Conservation (phyloP, 2,888 invertebrate species). For the Sipha maydis region DNA sequence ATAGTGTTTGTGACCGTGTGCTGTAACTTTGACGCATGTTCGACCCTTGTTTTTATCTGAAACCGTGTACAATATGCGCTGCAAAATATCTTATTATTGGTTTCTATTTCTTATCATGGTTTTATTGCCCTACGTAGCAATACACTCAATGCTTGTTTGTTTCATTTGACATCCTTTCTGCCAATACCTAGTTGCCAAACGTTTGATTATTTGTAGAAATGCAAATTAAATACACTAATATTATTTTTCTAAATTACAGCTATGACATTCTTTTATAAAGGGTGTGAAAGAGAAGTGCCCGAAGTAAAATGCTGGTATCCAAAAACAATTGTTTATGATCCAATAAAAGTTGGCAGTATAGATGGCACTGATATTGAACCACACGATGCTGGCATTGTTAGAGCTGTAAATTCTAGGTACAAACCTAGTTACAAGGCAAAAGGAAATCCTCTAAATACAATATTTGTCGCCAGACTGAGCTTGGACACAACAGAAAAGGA, state of each 20-base stretch:
- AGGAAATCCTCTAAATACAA: constrained; percentile 77
- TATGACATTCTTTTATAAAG: constrained; percentile 8
- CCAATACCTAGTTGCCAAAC: too few relatives aligned
- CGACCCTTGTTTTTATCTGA: too few relatives aligned
- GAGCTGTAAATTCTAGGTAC: constrained; percentile 78
- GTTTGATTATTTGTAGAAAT: not conserved
- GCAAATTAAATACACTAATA: not conserved
- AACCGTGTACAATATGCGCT: too few relatives aligned
- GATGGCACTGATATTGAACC: constrained; percentile 86
- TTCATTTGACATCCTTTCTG: too few relatives aligned
- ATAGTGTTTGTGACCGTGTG: too few relatives aligned
- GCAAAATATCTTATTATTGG: too few relatives aligned
- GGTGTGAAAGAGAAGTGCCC: constrained; percentile 4
- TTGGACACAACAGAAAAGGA: constrained; percentile 74
- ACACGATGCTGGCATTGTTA: constrained; percentile 80
- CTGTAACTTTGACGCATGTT: too few relatives aligned
- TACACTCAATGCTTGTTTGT: too few relatives aligned
- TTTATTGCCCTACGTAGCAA: too few relatives aligned
- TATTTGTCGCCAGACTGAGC: constrained; percentile 81
- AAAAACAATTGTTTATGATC: constrained; percentile 76
- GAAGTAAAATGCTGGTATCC: constrained; percentile 70
- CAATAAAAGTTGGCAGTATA: constrained; percentile 85
- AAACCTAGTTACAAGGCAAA: constrained; percentile 74
- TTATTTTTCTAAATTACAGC: not conserved
- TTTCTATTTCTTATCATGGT: too few relatives aligned